Evolutionary conservation across 2,888 invertebrate species (phyloP).

Genomic region (Harpagoxenus sublaevis): DNA sequence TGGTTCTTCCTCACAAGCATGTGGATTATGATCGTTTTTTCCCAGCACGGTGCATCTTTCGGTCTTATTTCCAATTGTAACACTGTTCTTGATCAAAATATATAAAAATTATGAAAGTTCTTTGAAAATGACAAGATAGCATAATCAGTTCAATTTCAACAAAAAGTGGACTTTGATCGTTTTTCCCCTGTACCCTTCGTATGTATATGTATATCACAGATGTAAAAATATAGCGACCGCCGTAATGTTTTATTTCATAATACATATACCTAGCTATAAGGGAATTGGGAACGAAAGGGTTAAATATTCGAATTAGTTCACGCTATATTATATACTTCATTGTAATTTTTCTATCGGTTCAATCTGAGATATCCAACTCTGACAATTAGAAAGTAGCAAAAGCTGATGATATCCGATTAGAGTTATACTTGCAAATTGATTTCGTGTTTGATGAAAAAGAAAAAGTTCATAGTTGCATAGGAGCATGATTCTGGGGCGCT

Average conservation of each 20-base stretch:
- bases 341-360: neutral
- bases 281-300: neutral
- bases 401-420: neutral
- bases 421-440: constrained; percentile 19
- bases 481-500: neutral
- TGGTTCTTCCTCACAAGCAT: too few relatives aligned
- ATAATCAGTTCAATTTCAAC: too few relatives aligned
- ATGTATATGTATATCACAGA: neutral
- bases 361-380: constrained; percentile 9
- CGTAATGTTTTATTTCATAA: neutral
- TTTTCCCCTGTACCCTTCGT: too few relatives aligned
- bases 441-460: neutral
- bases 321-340: neutral
- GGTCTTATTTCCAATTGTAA: too few relatives aligned
- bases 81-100: too few relatives aligned
- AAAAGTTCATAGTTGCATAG: neutral
- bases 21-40: too few relatives aligned
- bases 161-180: too few relatives aligned
- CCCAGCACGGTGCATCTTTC: too few relatives aligned
- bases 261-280: neutral
- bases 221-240: neutral
- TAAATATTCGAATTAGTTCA: constrained; percentile 1
- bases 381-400: constrained; percentile 9
- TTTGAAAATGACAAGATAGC: too few relatives aligned
- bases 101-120: too few relatives aligned